phyloP scores from a whole-genome alignment of 2,113 vertebrate species.

The Psittacula cyanocephala region DNA sequence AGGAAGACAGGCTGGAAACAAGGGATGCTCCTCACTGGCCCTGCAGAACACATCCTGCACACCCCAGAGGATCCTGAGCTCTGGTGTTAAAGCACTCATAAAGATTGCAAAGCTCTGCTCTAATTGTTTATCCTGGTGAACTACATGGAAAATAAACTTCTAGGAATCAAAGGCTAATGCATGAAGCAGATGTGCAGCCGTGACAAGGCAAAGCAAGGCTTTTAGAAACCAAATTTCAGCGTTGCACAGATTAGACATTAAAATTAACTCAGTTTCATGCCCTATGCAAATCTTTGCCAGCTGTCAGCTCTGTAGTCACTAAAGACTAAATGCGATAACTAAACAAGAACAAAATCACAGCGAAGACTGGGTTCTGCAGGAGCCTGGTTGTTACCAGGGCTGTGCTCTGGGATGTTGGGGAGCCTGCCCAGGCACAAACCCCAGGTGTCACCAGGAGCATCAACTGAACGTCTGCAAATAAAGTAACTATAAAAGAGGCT shows the following conservation, averaged over 20 bases:
- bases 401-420: neutral
- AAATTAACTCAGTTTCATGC: slow-evolving; percentile 58
- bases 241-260: slow-evolving; percentile 45
- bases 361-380: neutral
- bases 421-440: neutral
- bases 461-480: neutral
- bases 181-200: slow-evolving; percentile 26
- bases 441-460: neutral
- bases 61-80: neutral
- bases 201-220: neutral
- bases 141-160: neutral
- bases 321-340: slow-evolving; percentile 34
- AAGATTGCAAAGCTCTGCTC: neutral
- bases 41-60: neutral
- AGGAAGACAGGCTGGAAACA: neutral
- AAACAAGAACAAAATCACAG: neutral
- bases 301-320: slow-evolving; percentile 59
- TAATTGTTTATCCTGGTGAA: neutral
- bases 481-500: neutral
- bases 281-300: slow-evolving; percentile 58
- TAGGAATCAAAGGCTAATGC: neutral
- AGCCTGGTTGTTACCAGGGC: neutral
- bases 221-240: neutral
- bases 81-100: neutral
- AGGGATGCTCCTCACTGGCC: neutral